A percentile compares a stretch with the other conserved stretches of the same genome.
These are phyloP conservation scores for Coenobita brevimanus DNA, from an alignment of 1,140 invertebrate species.

Conservation along the genomic window DNA sequence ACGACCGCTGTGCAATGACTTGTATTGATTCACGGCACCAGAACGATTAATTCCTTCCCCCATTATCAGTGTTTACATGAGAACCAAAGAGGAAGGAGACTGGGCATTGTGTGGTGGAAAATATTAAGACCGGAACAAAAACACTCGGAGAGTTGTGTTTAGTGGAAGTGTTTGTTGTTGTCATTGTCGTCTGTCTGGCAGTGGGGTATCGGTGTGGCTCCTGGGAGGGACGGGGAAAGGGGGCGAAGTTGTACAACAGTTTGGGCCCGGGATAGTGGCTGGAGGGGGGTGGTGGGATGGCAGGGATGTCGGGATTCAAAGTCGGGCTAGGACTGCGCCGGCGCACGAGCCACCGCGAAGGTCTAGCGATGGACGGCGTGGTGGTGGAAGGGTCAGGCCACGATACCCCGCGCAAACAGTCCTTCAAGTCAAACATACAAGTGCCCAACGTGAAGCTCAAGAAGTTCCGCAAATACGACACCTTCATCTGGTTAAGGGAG, in stretches of 20 bases:
- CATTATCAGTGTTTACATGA: no score
- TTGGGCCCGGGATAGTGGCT: conserved; percentile 46
- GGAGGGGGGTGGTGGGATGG: background rate
- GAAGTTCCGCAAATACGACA: conserved; percentile 69
- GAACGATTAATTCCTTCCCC: no score
- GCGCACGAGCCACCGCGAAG: conserved; percentile 65
- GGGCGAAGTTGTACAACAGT: conserved; percentile 54
- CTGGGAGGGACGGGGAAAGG: background rate
- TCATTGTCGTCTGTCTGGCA: background rate
- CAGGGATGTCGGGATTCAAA: conserved; percentile 68
- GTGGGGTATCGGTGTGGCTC: background rate
- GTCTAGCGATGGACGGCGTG: conserved; percentile 60
- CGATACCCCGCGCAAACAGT: conserved; percentile 61
- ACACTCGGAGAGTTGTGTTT: background rate
- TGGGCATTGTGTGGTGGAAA: no score
- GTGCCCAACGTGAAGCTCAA: conserved; percentile 58
- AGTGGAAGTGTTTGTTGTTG: background rate
- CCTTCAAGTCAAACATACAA: conserved; percentile 63
- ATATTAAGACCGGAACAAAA: background rate
- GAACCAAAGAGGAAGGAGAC: no score
- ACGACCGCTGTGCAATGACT: no score
- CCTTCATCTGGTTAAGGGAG: conserved; percentile 68
- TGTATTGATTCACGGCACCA: no score
- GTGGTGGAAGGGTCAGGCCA: conserved; percentile 31
- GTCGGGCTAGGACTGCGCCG: conserved; percentile 67